Evolutionary conservation across 2,113 vertebrate species (phyloP), one percentile per base, ranked within the genome.

Genomic region (Pungitius pungitius): DNA sequence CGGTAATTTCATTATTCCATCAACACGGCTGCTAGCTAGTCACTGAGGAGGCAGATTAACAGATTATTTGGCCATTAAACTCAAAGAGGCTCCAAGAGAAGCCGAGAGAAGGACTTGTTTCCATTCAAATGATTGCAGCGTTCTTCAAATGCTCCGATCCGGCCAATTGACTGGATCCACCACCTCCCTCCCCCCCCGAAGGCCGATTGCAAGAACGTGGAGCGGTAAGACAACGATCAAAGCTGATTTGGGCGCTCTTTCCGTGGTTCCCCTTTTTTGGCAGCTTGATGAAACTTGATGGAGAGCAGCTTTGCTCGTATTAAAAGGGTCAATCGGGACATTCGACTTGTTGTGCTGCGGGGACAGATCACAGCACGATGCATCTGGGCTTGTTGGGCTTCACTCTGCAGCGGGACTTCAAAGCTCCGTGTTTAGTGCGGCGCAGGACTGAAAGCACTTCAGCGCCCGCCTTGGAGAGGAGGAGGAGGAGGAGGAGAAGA

Each of bases 1-100:
- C 86, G 91, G 89, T 88, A 59, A 91, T 88, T 87, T 91, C 81
- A 90, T 90, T 89, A 88, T 89, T 83, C 69, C 79, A 80, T 75
- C 77, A 83, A 73, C 71, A 79, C 42, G 77, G 81, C 82, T 82
- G 81, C 81, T 73, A 87, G 85, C 72, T 45, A 55, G 70, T 75
- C 63, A 56, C 57, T 24, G 74, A 60, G 75, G 55, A 17, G 60
- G 61, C 60, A 12, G 73, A 62, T 3, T 39, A 71, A 47, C 75
- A 62, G 81, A 88, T 86, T 74, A 77, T 62, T 18, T 20, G 55
- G 73, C 71, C 65, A 57, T 78, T 80, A 62, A 65, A 77, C 75
- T 77, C 75, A 78, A 73, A 69, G 58, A n/a, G 57, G 63, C 1
- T 71, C n/a, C 51, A 75, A 27, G 22, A 18, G 35, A n/a, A 72